These are phyloP conservation scores for Melangyna quadrimaculata DNA, from an alignment of 2,888 invertebrate genomes.

Conservation along the genomic window DNA sequence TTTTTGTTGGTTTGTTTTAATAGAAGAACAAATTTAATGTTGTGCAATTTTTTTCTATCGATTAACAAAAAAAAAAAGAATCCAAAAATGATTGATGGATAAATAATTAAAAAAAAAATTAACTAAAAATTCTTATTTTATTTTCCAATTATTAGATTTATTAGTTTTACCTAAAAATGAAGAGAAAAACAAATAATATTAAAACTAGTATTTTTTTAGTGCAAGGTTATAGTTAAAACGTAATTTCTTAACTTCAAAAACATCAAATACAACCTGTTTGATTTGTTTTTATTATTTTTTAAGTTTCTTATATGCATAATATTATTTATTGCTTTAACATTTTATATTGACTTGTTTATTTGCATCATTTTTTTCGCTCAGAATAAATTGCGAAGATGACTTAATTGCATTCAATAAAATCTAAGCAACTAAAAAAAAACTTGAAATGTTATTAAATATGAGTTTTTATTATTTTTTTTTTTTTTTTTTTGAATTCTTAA, in stretches of 20 bases:
- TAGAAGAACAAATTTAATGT: conserved; percentile 4
- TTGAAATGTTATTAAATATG: conserved; percentile 14
- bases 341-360: conserved; percentile 49
- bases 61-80: too few relatives aligned
- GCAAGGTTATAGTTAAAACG: conserved; percentile 18
- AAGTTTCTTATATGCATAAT: conserved; percentile 24
- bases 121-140: not conserved
- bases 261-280: conserved; percentile 40
- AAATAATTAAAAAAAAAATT: not conserved
- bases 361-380: conserved; percentile 39
- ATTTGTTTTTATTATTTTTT: not conserved
- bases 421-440: not conserved
- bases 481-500: not conserved
- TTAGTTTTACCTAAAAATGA: not conserved
- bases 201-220: conserved; percentile 13
- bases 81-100: not conserved
- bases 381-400: conserved; percentile 34
- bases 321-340: conserved; percentile 41
- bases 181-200: not conserved
- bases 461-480: conserved; percentile 1
- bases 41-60: conserved; percentile 2
- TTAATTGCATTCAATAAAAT: conserved; percentile 36
- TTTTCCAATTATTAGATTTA: not conserved
- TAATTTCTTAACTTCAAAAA: conserved; percentile 6
- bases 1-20: conserved; percentile 33